Evolutionary conservation across 1,140 invertebrate species (phyloP).

Genomic region (Meloidogyne hapla): DNA sequence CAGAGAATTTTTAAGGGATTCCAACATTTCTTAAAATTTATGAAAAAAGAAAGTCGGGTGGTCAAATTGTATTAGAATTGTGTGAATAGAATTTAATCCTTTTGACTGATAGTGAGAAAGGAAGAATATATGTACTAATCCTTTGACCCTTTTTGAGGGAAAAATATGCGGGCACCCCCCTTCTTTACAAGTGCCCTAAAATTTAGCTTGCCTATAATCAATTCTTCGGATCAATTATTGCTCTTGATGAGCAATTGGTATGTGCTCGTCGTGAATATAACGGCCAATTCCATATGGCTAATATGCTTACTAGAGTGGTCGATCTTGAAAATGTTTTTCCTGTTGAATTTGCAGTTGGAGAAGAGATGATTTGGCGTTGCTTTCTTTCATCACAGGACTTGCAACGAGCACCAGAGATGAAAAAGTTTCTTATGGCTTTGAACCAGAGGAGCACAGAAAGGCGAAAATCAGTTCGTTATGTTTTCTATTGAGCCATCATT

Average conservation of each 20-base stretch:
- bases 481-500: too few relatives aligned
- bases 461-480: background rate
- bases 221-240: conserved; percentile 16
- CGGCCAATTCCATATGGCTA: conserved; percentile 17
- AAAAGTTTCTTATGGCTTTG: background rate
- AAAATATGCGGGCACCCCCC: too few relatives aligned
- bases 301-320: conserved; percentile 3
- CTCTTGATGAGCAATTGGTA: conserved; percentile 13
- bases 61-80: too few relatives aligned
- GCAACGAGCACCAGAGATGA: background rate
- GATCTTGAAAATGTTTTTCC: background rate
- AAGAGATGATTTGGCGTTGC: conserved; percentile 8
- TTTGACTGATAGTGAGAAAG: too few relatives aligned
- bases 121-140: too few relatives aligned
- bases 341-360: conserved; percentile 8
- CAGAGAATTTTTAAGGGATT: too few relatives aligned
- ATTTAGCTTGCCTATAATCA: conserved; percentile 4
- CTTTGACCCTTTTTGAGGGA: too few relatives aligned
- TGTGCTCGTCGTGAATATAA: conserved; percentile 32
- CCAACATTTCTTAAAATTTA: too few relatives aligned
- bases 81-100: too few relatives aligned
- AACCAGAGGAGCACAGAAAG: background rate
- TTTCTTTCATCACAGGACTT: conserved; percentile 8
- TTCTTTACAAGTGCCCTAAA: too few relatives aligned
- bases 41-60: too few relatives aligned